Evolutionary conservation across 2,888 invertebrate species (phyloP), one percentile per base, ranked within the genome.

Genomic region (Dicranocentrus wangi): DNA sequence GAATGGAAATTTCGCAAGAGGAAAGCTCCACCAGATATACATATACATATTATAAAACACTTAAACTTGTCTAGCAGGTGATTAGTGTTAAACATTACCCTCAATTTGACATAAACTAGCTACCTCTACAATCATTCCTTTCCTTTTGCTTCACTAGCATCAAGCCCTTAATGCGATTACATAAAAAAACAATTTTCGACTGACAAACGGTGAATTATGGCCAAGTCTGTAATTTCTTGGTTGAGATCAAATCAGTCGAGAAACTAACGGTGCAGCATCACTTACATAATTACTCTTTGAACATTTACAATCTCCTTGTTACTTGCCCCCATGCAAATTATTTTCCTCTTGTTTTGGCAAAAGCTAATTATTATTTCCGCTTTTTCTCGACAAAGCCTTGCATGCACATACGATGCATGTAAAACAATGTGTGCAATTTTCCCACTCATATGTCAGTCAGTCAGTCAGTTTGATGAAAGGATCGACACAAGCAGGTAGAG

Each of bases 341-440:
- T 68, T 43, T 32, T 60, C 61, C 71, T 51, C 79, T 80, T 72
- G 68, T 81, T 81, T 81, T 81, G 80, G 73, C 80, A 73, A 81
- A 69, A 69, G 63, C 63, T 73, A 69, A 81, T 81, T 81, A 81
- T 81, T 69, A 21, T 69, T 81, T 81, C 80, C 80, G 69, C 69
- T 60, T 47, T 55, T 60, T n/a, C 51, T 32, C 19, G 43, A 60
- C 61, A 39, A 21, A 61, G 61, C 28, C 25, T 13, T 55, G 7
- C 21, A 55, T 19, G 55, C 23, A 15, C 15, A n/a, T 47, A n/a
- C 47, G 10, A 47, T 47, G n/a, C 13, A 47, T 39, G 13, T 39
- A 60, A 28, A 60, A 28, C 8, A 25, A 15, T 27, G n/a, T 17
- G 51, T 23, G 2, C 28, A 23, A 7, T 60, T 68, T 80, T 80